Evolutionary conservation across 1,140 invertebrate species (phyloP), one percentile per base, ranked within the genome.

Genomic region (Dendroctonus ponderosae): DNA sequence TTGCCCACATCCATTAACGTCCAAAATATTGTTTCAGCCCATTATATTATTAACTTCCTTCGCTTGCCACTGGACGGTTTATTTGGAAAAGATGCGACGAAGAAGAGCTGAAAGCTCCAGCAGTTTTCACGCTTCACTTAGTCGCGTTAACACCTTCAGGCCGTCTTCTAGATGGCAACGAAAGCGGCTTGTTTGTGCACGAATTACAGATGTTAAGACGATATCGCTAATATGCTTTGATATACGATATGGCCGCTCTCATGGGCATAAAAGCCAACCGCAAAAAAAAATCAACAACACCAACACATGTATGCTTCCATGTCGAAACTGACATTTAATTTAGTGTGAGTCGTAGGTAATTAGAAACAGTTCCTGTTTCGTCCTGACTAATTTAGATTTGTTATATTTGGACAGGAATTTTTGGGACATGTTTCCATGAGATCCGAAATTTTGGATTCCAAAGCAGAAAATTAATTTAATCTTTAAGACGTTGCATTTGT

Each of bases 221-320:
- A 56, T 40, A 56, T 56, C 53, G 26, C 53, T 56, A 56, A 56
- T 56, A 26, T 41, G 53, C 53, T 56, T 56, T 56, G 53, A 56
- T 56, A 56, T 41, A 39, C 9, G 53, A 56, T 56, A 39, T 9
- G 11, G 39, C 53, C 53, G 53, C 38, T 15, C 41, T 40, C 26
- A 56, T 8, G 38, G 53, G 53, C 53, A 56, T 56, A 37, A 56
- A 40, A 8, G 26, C 53, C 50, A 26, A 52, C 50, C 50, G 50
- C 50, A 52, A 56, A 56, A 56, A 56, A 56, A 51, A 15, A 12
- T 15, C 53, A 40, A 56, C 53, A 41, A 56, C 53, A 40, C 8
- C 7, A 15, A 56, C 53, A 56, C 39, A 41, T n/a, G n/a, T n/a
- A n/a, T 56, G 53, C 41, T 40, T 41, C 53, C 41, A 26, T 11